Percentiles rank a stretch among this genome's conserved stretches.
Evolutionary conservation across 1,140 invertebrate species (phyloP).

Genomic region (Megalonaias nervosa): DNA sequence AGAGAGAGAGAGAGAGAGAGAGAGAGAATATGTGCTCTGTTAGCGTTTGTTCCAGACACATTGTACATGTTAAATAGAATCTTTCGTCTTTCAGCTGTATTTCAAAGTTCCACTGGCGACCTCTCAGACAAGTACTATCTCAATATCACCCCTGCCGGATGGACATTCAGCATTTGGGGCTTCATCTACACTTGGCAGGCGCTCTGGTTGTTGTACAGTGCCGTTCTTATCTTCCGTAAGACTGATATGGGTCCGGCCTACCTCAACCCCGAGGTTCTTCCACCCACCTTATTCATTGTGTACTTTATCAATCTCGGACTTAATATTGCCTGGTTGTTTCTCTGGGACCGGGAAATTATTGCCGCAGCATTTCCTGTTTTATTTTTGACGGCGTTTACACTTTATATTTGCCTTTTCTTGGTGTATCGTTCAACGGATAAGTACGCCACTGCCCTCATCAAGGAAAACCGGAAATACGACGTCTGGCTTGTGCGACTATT

Average conservation of each 20-base stretch:
- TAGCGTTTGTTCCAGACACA: too few species aligned
- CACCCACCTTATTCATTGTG: slow-evolving; percentile 42
- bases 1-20: too few species aligned
- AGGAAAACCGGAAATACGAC: slow-evolving; percentile 35
- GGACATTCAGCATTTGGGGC: slow-evolving; percentile 65
- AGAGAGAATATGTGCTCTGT: too few species aligned
- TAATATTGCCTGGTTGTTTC: slow-evolving; percentile 64
- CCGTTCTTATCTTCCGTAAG: slow-evolving; percentile 49
- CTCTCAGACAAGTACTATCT: slow-evolving; percentile 51
- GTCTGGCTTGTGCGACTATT: slow-evolving; percentile 64
- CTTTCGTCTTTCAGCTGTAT: slow-evolving; percentile 51
- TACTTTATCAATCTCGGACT: slow-evolving; percentile 47
- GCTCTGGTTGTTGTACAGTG: slow-evolving; percentile 50
- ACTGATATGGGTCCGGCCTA: slow-evolving; percentile 35
- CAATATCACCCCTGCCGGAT: slow-evolving; percentile 62
- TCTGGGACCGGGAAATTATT: slow-evolving; percentile 57
- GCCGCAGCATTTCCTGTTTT: slow-evolving; percentile 37
- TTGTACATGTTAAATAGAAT: neutral
- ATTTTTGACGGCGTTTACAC: slow-evolving; percentile 50
- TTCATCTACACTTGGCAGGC: slow-evolving; percentile 63
- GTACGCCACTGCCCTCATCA: slow-evolving; percentile 21
- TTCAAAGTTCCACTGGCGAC: slow-evolving; percentile 47
- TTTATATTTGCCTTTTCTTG: slow-evolving; percentile 51
- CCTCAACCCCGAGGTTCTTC: slow-evolving; percentile 45
- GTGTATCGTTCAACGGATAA: slow-evolving; percentile 43